Percentiles rank a stretch among this genome's conserved stretches.
phyloP scores from a whole-genome alignment of 2,888 invertebrate species.

The Malthinus flaveolus region DNA sequence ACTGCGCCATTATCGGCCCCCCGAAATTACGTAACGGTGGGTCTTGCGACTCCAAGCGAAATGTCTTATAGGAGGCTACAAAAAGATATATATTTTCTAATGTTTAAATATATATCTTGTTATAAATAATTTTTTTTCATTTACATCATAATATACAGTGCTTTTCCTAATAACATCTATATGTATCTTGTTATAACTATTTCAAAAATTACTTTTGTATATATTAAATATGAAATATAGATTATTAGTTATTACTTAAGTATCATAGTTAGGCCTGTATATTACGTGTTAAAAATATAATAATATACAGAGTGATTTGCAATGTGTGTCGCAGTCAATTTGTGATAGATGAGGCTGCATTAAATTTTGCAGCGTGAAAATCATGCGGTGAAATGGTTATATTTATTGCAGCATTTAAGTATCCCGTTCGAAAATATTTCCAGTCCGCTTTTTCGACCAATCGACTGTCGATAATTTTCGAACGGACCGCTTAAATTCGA shows the following conservation, averaged over 20 bases:
- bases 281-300: constrained; percentile 57
- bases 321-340: constrained; percentile 50
- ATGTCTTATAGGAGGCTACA: constrained; percentile 56
- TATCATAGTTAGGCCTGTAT: constrained; percentile 58
- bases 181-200: constrained; percentile 50
- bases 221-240: constrained; percentile 55
- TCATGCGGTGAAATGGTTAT: constrained; percentile 27
- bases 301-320: constrained; percentile 56
- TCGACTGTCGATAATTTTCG: constrained; percentile 18
- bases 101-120: constrained; percentile 46
- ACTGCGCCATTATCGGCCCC: constrained; percentile 32
- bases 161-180: constrained; percentile 55
- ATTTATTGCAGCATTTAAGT: constrained; percentile 33
- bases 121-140: constrained; percentile 50
- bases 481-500: constrained; percentile 25
- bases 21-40: constrained; percentile 48
- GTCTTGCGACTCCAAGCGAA: constrained; percentile 54
- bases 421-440: constrained; percentile 24
- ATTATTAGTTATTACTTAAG: constrained; percentile 56
- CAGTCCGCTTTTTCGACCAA: constrained; percentile 4
- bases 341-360: constrained; percentile 42
- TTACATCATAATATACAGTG: constrained; percentile 53
- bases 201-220: constrained; percentile 54
- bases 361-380: constrained; percentile 19
- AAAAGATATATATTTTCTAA: constrained; percentile 41